Evolutionary conservation across 1,140 invertebrate genomes (phyloP), one percentile per base, ranked within the genome.

Genomic region (Argopecten irradians): DNA sequence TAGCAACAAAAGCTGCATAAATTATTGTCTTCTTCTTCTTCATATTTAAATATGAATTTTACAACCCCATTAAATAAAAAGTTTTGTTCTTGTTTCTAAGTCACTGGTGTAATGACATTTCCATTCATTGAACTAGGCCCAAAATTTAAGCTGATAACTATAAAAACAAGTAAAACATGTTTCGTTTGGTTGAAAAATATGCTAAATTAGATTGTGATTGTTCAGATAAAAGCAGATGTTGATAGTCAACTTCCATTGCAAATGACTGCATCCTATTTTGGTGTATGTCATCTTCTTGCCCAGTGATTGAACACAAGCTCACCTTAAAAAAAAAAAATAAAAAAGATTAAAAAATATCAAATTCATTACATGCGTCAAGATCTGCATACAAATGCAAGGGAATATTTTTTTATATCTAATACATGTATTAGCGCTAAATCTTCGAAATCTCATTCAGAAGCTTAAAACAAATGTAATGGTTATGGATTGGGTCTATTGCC

Each of bases 1-100:
- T 34, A 22, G 83, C 82, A n/a, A 84, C 46, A 34, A 88, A 34
- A 33, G 82, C 28, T 35, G 88, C 0, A 36, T 89, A 89, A 28
- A 86, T 35, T 8, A 89, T 14, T 7, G 85, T 71, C 39, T 89
- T 89, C 32, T 85, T 85, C 32, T 82, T 85, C 34, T 71, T 71
- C 55, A 71, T 71, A 28, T 71, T 28, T 3, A n/a, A 28, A 46
- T 46, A 19, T 19, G 13, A 14, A 2, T 14, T 39, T 39, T 39
- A 39, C 36, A 39, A 39, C 5, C 36, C 36, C 13, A 8, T 39
- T 71, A 28, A 71, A 11, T 19, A 46, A 1, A 46, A 19, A 19
- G 11, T 46, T 3, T 22, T 46, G 22, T 39, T 39, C 13, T 13
- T 39, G 36, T 46, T 46, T 46, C 43, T 46, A 28, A 5, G 11